Conservation (phyloP, 1,140 invertebrate species). For the Monochamus saltuarius region DNA sequence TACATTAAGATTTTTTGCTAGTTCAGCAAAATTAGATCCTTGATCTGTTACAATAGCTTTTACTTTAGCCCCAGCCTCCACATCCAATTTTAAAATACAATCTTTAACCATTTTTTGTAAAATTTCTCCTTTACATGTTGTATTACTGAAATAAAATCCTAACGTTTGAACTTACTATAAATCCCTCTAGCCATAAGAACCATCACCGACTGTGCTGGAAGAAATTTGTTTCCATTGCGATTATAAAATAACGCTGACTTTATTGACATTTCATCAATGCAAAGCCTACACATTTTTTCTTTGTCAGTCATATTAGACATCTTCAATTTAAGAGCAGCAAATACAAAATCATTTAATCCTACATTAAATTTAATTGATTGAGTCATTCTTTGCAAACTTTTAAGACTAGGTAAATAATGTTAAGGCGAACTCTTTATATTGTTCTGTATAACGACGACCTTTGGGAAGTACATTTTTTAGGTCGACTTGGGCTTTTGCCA, state of each 20-base stretch:
- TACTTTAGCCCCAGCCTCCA: too few species aligned
- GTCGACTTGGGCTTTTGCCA: background rate
- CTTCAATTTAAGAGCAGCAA: constrained; percentile 2
- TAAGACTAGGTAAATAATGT: constrained; percentile 1
- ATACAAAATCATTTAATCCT: constrained; percentile 3
- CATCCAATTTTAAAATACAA: too few species aligned
- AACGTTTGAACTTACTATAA: too few species aligned
- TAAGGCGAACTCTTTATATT: background rate
- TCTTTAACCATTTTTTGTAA: too few species aligned
- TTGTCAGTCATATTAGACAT: constrained; percentile 3
- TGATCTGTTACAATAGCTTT: too few species aligned
- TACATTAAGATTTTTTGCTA: too few species aligned
- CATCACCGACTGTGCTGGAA: too few species aligned
- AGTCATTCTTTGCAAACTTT: background rate
- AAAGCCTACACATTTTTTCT: constrained; percentile 1
- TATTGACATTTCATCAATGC: constrained; percentile 8
- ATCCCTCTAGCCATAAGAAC: too few species aligned
- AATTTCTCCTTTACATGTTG: too few species aligned
- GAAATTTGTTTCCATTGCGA: too few species aligned
- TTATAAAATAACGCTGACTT: constrained; percentile 9
- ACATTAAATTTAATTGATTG: constrained; percentile 1
- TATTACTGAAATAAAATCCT: too few species aligned
- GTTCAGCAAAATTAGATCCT: too few species aligned
- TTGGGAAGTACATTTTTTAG: background rate
- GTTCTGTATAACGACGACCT: background rate